Evolutionary conservation across 2,797 vertebrate genomes (phyloP).

Genomic region (Rhabdophis nuchalis): DNA sequence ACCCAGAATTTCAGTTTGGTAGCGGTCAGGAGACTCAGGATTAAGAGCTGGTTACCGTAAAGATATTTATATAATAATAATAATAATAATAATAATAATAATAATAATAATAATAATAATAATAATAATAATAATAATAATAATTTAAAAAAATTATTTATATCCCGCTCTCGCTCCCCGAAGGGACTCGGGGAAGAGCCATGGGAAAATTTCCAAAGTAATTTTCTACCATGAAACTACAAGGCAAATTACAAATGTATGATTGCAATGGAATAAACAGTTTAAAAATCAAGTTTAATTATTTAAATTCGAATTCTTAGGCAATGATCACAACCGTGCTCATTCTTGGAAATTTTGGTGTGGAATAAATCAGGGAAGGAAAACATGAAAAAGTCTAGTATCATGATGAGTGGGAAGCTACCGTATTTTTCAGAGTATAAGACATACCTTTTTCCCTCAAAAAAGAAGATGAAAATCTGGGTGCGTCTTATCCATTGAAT

Average conservation of each 20-base stretch:
- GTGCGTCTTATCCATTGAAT: too few relatives aligned
- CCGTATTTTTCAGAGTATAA: too few relatives aligned
- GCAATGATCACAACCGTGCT: not conserved
- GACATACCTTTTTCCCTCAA: too few relatives aligned
- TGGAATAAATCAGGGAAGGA: not conserved
- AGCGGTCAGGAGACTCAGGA: not conserved
- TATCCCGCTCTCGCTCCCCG: too few relatives aligned
- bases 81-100: too few relatives aligned
- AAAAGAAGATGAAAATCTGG: too few relatives aligned
- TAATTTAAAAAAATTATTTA: too few relatives aligned
- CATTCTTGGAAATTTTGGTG: not conserved
- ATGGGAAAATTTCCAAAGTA: not conserved
- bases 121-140: too few relatives aligned
- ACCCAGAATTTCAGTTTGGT: not conserved
- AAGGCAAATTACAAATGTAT: not conserved
- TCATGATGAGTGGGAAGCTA: not conserved
- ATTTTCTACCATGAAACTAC: not conserved
- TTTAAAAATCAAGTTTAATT: not conserved
- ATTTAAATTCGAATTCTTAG: not conserved
- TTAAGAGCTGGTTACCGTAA: not conserved
- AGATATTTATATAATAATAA: not conserved
- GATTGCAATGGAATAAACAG: not conserved
- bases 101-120: too few relatives aligned
- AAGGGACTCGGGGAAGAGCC: not conserved
- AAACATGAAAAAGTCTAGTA: not conserved